Conservation (phyloP, 1,140 invertebrate species). For the Sarcophaga bullata region DNA sequence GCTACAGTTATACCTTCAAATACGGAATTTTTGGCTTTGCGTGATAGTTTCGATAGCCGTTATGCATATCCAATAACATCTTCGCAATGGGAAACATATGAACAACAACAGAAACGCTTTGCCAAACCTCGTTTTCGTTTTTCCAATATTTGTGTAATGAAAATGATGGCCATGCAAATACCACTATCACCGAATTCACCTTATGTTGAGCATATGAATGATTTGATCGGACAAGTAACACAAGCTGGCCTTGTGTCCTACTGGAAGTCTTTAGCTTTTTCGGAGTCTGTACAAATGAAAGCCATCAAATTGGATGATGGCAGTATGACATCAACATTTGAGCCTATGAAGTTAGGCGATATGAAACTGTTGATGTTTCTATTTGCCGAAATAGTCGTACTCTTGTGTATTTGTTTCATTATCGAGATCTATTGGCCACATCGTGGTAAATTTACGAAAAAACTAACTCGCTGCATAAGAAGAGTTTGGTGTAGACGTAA, state of each 20-base stretch:
- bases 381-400: neutral
- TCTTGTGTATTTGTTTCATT: neutral
- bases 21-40: neutral
- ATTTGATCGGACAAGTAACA: neutral
- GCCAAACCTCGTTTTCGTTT: constrained; percentile 18
- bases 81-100: neutral
- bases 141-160: neutral
- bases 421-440: neutral
- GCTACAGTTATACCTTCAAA: neutral
- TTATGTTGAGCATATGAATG: neutral
- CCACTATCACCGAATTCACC: neutral
- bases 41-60: neutral
- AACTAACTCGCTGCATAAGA: neutral
- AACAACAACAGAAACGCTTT: constrained; percentile 30
- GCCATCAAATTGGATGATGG: neutral
- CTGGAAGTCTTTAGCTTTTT: constrained; percentile 23
- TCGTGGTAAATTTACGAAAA: neutral
- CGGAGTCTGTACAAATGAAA: neutral
- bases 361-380: constrained; percentile 26
- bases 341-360: constrained; percentile 19
- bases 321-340: neutral
- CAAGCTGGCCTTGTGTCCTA: neutral
- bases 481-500: neutral
- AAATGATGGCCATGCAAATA: neutral
- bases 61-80: constrained; percentile 14